Conservation (phyloP, 2,797 vertebrate genomes). For the Dallia pectoralis region DNA sequence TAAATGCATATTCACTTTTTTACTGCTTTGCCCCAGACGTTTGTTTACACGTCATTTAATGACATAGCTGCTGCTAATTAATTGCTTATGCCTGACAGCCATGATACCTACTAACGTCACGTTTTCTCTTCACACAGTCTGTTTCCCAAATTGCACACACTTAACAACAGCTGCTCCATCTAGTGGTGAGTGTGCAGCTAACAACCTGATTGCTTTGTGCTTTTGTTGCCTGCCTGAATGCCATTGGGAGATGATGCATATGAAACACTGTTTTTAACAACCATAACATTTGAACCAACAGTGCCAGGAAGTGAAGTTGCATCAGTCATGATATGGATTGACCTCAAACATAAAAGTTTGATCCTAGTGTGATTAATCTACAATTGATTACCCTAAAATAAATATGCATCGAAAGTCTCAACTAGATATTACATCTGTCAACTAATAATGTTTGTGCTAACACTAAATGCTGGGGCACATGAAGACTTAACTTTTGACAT, state of each 20-base stretch:
- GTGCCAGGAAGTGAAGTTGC: background rate
- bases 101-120: background rate
- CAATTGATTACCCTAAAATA: background rate
- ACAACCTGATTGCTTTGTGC: conserved; percentile 47
- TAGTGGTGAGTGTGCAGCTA: conserved; percentile 79
- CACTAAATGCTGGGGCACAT: too few species aligned
- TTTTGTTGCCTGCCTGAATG: conserved; percentile 9
- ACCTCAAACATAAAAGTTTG: too few species aligned
- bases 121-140: conserved; percentile 74
- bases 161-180: conserved; percentile 71
- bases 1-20: background rate
- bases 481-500: too few species aligned
- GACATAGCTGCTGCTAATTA: conserved; percentile 8
- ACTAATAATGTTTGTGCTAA: too few species aligned
- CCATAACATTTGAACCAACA: background rate
- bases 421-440: background rate
- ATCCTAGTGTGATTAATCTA: background rate
- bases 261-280: background rate
- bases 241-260: conserved; percentile 15
- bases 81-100: background rate
- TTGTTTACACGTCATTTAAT: background rate
- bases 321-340: background rate
- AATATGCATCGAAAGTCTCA: background rate
- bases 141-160: conserved; percentile 73
- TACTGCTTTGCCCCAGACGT: background rate